A percentile compares a stretch with the other conserved stretches of the same genome.
These are phyloP conservation scores for Procambarus virginalis DNA, from an alignment of 1,140 invertebrate genomes.

Conservation along the genomic window DNA sequence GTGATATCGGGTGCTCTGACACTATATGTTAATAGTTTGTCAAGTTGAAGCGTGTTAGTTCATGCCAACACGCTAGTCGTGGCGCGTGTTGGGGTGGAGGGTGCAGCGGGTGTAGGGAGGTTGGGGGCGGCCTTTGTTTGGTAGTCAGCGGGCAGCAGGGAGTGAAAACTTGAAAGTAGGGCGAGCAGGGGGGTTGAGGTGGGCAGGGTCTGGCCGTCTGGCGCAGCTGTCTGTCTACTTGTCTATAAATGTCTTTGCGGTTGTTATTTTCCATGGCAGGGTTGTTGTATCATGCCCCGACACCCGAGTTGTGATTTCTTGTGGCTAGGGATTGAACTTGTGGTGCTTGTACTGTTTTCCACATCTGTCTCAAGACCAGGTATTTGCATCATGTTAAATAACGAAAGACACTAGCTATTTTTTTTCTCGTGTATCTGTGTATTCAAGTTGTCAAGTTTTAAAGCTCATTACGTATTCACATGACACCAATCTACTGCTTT, in stretches of 20 bases:
- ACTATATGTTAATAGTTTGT: too few relatives aligned
- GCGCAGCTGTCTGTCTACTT: neutral
- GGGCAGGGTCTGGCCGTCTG: neutral
- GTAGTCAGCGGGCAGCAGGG: conserved; percentile 3
- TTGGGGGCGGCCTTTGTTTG: neutral
- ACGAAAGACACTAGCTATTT: too few relatives aligned
- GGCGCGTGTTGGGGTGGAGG: neutral
- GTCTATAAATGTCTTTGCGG: neutral
- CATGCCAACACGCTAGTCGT: too few relatives aligned
- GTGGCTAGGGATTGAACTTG: too few relatives aligned
- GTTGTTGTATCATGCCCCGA: too few relatives aligned
- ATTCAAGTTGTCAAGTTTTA: neutral
- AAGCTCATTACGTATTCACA: neutral
- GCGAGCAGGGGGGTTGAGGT: neutral
- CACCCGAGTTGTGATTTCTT: too few relatives aligned
- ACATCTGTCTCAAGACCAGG: too few relatives aligned
- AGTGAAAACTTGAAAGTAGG: conserved; percentile 9
- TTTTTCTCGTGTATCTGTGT: too few relatives aligned
- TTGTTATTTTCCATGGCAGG: too few relatives aligned
- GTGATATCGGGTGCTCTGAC: too few relatives aligned
- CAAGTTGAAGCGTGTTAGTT: neutral
- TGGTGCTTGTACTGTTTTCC: neutral
- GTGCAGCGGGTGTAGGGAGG: neutral
- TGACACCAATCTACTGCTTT: neutral
- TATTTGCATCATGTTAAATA: too few relatives aligned